These are phyloP conservation scores for Pedionomus torquatus DNA, from an alignment of 2,113 vertebrate genomes.

Conservation along the genomic window DNA sequence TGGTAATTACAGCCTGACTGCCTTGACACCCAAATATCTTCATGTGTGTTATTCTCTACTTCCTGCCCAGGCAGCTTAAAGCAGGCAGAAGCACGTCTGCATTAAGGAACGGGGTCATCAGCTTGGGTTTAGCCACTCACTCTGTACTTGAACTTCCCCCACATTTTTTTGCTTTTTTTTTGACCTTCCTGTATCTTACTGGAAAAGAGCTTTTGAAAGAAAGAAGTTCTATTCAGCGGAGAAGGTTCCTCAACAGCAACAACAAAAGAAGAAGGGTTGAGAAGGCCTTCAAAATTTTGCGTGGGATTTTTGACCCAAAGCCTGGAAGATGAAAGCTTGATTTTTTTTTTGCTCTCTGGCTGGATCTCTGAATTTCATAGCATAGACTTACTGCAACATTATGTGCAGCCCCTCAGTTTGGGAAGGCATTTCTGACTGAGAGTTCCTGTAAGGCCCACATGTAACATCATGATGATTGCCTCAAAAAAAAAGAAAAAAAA, in stretches of 20 bases:
- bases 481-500: background rate
- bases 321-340: background rate
- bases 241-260: background rate
- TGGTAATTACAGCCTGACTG: conserved; percentile 38
- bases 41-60: background rate
- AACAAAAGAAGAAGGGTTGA: background rate
- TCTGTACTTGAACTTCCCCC: background rate
- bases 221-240: background rate
- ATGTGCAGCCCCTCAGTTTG: background rate
- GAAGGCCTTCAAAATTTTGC: background rate
- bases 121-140: background rate
- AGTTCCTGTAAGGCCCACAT: background rate
- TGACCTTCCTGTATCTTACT: background rate
- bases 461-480: background rate
- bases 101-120: background rate
- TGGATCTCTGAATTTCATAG: background rate
- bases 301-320: background rate
- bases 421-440: background rate
- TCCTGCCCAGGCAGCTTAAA: background rate
- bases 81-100: background rate
- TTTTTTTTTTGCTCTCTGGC: background rate
- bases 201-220: background rate
- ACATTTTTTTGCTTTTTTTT: background rate
- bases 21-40: background rate
- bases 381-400: background rate